These are phyloP conservation scores for Patella pellucida DNA, from an alignment of 2,888 invertebrate genomes.

Conservation along the genomic window DNA sequence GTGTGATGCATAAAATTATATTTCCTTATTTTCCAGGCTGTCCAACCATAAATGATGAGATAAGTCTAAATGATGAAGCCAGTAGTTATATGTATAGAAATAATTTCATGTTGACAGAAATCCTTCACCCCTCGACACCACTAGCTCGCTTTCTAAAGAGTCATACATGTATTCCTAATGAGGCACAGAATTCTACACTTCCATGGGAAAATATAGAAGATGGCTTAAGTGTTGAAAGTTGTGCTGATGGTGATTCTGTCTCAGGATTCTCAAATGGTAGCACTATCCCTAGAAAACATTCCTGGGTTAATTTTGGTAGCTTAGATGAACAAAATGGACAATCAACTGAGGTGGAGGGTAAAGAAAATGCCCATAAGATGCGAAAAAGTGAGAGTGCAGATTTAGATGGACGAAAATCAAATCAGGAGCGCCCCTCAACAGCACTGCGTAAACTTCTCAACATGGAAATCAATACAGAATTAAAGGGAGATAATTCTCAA, in stretches of 20 bases:
- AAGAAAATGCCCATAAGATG: neutral
- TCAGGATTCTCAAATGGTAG: neutral
- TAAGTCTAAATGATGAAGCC: too few species aligned
- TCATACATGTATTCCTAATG: constrained; percentile 1
- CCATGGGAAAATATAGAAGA: constrained; percentile 9
- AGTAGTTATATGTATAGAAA: neutral
- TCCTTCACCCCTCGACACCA: neutral
- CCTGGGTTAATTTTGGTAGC: neutral
- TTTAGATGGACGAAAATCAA: neutral
- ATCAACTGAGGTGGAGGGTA: neutral
- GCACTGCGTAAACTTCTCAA: neutral
- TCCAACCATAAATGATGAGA: too few species aligned
- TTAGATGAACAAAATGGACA: neutral
- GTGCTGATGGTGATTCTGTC: constrained; percentile 6
- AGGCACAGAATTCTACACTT: neutral
- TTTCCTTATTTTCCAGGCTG: too few species aligned
- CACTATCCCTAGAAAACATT: neutral
- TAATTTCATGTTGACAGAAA: neutral
- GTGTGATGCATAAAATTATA: too few species aligned
- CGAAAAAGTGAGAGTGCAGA: neutral
- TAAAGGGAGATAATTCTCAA: constrained; percentile 14
- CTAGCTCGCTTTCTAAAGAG: neutral
- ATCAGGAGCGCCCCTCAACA: neutral
- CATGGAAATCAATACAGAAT: neutral
- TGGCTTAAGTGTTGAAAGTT: constrained; percentile 8